phyloP scores from a whole-genome alignment of 2,113 vertebrate genomes.

The Symphodus melops region DNA sequence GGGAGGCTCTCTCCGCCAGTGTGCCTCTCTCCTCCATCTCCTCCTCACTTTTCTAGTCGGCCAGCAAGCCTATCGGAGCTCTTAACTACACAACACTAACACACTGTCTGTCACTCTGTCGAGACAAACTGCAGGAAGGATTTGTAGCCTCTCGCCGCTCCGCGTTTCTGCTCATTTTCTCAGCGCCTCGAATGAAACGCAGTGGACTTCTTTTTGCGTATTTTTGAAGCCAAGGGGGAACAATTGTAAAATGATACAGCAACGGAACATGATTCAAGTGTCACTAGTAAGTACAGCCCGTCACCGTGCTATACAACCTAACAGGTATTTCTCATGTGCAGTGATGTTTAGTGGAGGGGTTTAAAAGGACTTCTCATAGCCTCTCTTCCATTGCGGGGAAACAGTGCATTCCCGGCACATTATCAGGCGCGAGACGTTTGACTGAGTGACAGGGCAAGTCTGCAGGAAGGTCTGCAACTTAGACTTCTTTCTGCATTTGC shows the following conservation, averaged over 20 bases:
- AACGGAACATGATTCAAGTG: slow-evolving; percentile 57
- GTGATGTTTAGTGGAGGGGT: slow-evolving; percentile 5
- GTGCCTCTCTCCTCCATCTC: slow-evolving; percentile 80
- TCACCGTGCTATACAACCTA: slow-evolving; percentile 10
- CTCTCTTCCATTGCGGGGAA: slow-evolving; percentile 13
- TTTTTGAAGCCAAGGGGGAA: slow-evolving; percentile 26
- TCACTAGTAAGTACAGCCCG: slow-evolving; percentile 67
- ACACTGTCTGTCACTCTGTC: slow-evolving; percentile 63
- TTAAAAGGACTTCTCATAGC: slow-evolving; percentile 17
- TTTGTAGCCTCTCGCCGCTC: slow-evolving; percentile 53
- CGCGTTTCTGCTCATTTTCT: slow-evolving; percentile 9
- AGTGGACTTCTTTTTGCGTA: slow-evolving; percentile 57
- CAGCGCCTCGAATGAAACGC: slow-evolving; percentile 37
- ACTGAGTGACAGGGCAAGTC: slow-evolving; percentile 41
- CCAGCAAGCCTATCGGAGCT: slow-evolving; percentile 87
- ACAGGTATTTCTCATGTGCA: slow-evolving; percentile 27
- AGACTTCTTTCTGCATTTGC: slow-evolving; percentile 22
- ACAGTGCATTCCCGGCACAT: slow-evolving; percentile 3
- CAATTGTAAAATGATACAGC: slow-evolving; percentile 63
- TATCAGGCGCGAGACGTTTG: slow-evolving; percentile 13
- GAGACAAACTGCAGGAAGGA: slow-evolving; percentile 70
- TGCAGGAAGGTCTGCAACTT: slow-evolving; percentile 64
- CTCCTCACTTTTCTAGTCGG: slow-evolving; percentile 89
- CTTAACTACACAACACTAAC: slow-evolving; percentile 48
- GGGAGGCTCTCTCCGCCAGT: slow-evolving; percentile 89